Evolutionary conservation across 2,797 vertebrate species (phyloP), one percentile per base, ranked within the genome.

Genomic region (Garrulus glandarius): DNA sequence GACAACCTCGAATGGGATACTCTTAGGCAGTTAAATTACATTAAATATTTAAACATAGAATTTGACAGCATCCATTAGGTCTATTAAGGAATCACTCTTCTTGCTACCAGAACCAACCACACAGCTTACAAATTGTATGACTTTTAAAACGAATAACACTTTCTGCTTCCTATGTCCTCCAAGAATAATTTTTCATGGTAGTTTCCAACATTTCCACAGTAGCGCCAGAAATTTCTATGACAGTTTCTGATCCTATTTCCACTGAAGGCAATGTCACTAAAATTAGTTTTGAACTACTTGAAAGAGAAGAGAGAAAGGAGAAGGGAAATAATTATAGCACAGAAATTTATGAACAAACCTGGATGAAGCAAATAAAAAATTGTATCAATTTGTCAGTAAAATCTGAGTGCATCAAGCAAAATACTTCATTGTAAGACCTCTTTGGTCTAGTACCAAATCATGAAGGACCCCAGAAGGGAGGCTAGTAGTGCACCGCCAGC

Each of bases 11-110:
- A 87, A 90, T 15, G 49, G 39, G 47, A 87, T 87, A 85, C 61
- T 71, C 49, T 32, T 18, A 47, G 71, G 53, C 50, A 80, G 49
- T 87, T 74, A 74, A 77, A 80, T 55, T 20, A 36, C 56, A 83
- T 95, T n/a, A 83, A 94, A 92, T 91, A 92, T 91, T 96, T 93
- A 93, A 91, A 87, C 43, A 29, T 2, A 44, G 75, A 77, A 57
- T 75, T 89, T 83, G 50, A 89, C 81, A 61, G 86, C 23, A 52
- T 74, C 55, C 57, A 78, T 71, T 85, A 83, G 6, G 26, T 39
- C 49, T 85, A 6, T 64, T 55, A 82, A 80, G 77, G 60, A 41
- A 44, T 76, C 56, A 80, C 60, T 76, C 34, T 75, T 86, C 46
- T 91, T 15, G 8, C 49, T 85, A 49, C 55, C 15, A 11, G 61